Percentiles rank a stretch among this genome's conserved stretches.
phyloP scores from a whole-genome alignment of 1,140 invertebrate genomes.

The Papilio dardanus region DNA sequence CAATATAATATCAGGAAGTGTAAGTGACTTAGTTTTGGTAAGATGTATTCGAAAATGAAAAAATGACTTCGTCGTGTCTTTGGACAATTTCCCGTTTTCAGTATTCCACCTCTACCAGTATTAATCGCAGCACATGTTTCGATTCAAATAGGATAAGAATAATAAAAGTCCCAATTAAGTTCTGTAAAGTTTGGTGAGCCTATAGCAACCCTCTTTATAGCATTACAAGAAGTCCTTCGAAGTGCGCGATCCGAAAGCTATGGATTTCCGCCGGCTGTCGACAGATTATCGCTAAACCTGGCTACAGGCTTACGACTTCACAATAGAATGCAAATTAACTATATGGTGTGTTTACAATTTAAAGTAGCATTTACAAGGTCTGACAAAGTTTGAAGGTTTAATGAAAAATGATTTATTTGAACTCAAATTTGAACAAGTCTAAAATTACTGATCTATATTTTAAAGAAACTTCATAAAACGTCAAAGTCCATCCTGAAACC shows the following conservation, averaged over 20 bases:
- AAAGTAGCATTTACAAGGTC: neutral
- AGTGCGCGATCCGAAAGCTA: slow-evolving; percentile 34
- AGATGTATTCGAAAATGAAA: too few species aligned
- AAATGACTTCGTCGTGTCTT: too few species aligned
- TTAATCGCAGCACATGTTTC: too few species aligned
- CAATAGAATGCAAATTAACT: slow-evolving; percentile 22
- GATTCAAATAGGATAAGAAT: too few species aligned
- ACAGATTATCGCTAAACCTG: slow-evolving; percentile 36
- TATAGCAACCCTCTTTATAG: slow-evolving; percentile 43
- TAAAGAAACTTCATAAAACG: neutral
- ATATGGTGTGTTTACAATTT: slow-evolving; percentile 20
- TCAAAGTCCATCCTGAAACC: too few species aligned
- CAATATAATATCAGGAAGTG: too few species aligned
- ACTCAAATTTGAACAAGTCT: too few species aligned
- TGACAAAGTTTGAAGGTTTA: neutral
- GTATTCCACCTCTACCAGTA: neutral
- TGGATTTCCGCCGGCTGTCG: slow-evolving; percentile 31
- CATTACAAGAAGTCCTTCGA: slow-evolving; percentile 42
- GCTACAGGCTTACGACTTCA: slow-evolving; percentile 16
- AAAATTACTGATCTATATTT: neutral
- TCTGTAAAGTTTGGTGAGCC: neutral
- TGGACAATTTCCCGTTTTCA: neutral
- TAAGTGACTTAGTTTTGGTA: too few species aligned
- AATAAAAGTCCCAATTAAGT: neutral
- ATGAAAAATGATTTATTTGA: too few species aligned